Base-by-base conservation (phyloP, 2,888 invertebrate species). In the Unio pictorum region DNA sequence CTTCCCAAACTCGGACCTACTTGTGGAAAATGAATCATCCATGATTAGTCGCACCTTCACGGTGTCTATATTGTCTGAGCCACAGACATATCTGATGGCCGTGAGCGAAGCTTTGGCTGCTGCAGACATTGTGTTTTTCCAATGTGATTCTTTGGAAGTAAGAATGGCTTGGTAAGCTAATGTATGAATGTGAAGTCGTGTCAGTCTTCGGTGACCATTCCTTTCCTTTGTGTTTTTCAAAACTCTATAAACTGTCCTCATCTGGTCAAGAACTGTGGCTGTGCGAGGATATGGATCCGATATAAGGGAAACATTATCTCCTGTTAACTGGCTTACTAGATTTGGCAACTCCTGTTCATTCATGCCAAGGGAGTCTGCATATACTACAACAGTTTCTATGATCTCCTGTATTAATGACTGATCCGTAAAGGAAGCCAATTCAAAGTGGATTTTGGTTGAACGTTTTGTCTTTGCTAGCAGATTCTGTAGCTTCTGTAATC, bases 311-410 rank as follows among this genome's bases (percentile, higher is more conserved):
- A 95, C 93, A 82, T 94, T 93, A 4, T 94, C 94, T 83, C 93
- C 91, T 73, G 93, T 92, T 66, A 95, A 89, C 5, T 95, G 92
- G 87, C 93, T 94, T 72, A 93, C 92, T 15, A 96, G 89, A 90
- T 95, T 96, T 0, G 94, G 93, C 67, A 95, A 90, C 90, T 96
- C 96, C 90, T 96, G 95, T 86, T 96, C 96, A 85, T 96, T 96
- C 95, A 95, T 95, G 4, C 96, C 96, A 5, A 95, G 91, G 0
- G 95, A 95, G 87, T 96, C 95, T 0, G 94, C 93, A 84, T 93
- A 93, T 0, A 95, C 94, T 73, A 95, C 91, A 0, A 96, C 92
- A 79, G 93, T 91, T 6, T 93, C 91, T 0, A 93, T 92, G 0
- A 96, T 89, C 63, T 94, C 93, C 68, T 92, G 90, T 17, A 96